Evolutionary conservation across 2,113 vertebrate species (phyloP), one percentile per base, ranked within the genome.

Genomic region (Puntigrus tetrazona): DNA sequence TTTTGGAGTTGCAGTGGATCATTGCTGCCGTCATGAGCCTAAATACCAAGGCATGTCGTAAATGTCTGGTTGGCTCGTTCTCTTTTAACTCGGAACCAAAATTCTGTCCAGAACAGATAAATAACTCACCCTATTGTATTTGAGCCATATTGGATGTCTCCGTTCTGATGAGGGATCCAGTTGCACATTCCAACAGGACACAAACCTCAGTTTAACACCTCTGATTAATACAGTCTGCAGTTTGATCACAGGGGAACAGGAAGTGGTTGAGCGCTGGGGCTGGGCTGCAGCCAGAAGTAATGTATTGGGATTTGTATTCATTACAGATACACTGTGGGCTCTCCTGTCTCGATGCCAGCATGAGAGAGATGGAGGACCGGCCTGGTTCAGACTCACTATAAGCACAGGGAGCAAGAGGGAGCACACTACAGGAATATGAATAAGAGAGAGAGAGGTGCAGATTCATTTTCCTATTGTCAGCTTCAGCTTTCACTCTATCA

Each of bases 151-250:
- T 65, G 41, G 18, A 80, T 80, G 29, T 80, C 57, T 65, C 7
- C 47, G 78, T n/a, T 85, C 63, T 43, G 45, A 20, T 80, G 57
- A 36, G 4, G 11, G 7, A 67, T 67, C 29, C 57, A 65, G 41
- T 50, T 47, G 61, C 10, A 69, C 59, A 77, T 77, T 77, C 55
- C 57, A 75, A 36, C 73, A 84, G 34, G 38, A 81, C 18, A 52
- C 79, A 81, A 70, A 81, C 61, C 29, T 81, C 79, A 81, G 79
- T 81, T 81, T 81, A 70, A 81, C 79, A 81, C 79, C 45, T 81
- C 79, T 38, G 79, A 81, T 81, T 81, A 81, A 70, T 81, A 81
- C 63, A 67, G 79, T 69, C 63, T 1, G 45, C 29, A 36, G 63
- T 67, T 52, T 50, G 79, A 69, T 52, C 79, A 38, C 63, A 52